phyloP scores from a whole-genome alignment of 2,113 vertebrate species.

The Isichthys henryi region DNA sequence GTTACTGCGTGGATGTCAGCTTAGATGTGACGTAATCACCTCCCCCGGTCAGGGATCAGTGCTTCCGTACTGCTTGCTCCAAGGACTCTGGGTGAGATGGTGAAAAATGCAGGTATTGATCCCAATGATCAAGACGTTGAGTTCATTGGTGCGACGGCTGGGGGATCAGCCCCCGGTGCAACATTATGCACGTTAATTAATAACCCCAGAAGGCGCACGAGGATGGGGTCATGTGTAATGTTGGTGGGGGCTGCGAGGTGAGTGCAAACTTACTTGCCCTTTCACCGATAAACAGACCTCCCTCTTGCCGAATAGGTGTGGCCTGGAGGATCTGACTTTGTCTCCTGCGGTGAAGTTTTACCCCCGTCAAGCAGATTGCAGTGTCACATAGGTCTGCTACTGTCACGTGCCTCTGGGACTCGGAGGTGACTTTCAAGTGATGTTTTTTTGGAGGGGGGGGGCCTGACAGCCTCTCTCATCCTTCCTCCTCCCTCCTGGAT shows the following conservation, averaged over 20 bases:
- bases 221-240: neutral
- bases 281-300: neutral
- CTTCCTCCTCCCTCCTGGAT: neutral
- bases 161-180: neutral
- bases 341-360: neutral
- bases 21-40: neutral
- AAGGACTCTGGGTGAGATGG: neutral
- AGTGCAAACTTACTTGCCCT: neutral
- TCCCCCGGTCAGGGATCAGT: neutral
- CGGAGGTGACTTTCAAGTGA: neutral
- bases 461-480: neutral
- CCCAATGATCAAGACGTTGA: neutral
- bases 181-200: slow-evolving; percentile 3
- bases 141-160: neutral
- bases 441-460: neutral
- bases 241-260: neutral
- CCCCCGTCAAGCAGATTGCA: neutral
- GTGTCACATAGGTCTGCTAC: neutral
- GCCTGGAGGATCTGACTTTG: neutral
- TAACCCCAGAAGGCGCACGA: neutral
- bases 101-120: neutral
- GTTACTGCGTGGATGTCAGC: neutral
- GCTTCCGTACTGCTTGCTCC: neutral
- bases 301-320: neutral
- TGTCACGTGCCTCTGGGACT: neutral